These are phyloP conservation scores for Lepilemur ruficaudatus DNA, from an alignment of 2,797 vertebrate species.

Conservation along the genomic window DNA sequence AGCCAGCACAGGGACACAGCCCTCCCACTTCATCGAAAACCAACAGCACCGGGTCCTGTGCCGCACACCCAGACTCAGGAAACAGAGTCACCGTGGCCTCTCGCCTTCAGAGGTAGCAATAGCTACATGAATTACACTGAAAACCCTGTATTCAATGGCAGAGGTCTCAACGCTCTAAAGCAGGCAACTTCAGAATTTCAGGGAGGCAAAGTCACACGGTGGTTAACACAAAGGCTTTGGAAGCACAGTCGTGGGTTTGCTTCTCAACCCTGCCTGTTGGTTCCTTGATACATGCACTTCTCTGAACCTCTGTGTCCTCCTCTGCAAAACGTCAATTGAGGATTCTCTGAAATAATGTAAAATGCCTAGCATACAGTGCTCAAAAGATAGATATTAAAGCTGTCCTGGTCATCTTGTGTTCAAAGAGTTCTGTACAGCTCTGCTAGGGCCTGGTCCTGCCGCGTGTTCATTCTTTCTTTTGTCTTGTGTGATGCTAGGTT, in stretches of 20 bases:
- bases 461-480: background rate
- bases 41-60: background rate
- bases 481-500: background rate
- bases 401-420: background rate
- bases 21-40: background rate
- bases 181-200: background rate
- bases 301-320: background rate
- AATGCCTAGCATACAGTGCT: background rate
- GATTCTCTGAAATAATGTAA: background rate
- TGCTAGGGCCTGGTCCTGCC: background rate
- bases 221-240: background rate
- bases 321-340: background rate
- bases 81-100: background rate
- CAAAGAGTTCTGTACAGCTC: background rate
- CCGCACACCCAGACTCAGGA: background rate
- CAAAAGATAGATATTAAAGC: background rate
- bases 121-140: background rate
- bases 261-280: background rate
- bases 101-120: background rate
- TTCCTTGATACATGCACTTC: background rate
- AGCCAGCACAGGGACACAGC: background rate
- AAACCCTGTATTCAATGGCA: background rate
- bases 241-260: background rate
- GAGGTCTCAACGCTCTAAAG: background rate
- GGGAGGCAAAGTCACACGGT: fast-evolving